These are phyloP conservation scores for Epirrhoe alternata DNA, from an alignment of 2,888 invertebrate species.

Conservation along the genomic window DNA sequence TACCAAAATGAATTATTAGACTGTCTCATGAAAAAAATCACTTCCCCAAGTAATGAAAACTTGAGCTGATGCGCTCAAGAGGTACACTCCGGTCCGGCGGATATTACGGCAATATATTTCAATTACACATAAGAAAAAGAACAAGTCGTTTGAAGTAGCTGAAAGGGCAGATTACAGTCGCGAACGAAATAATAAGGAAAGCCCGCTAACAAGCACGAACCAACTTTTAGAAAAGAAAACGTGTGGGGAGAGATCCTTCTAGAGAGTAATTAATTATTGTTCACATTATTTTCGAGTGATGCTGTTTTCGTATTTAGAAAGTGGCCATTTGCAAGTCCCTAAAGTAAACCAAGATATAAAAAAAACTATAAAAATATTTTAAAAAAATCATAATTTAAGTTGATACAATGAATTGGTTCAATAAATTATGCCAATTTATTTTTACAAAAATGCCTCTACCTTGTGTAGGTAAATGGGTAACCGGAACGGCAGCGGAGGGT, in stretches of 20 bases:
- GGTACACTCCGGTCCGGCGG: constrained; percentile 78
- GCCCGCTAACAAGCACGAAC: constrained; percentile 76
- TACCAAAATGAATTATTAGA: constrained; percentile 82
- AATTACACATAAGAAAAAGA: constrained; percentile 85
- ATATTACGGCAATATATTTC: constrained; percentile 85
- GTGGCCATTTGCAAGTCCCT: background rate
- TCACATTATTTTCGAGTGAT: constrained; percentile 7
- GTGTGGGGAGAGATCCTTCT: constrained; percentile 65
- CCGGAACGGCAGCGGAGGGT: constrained; percentile 58
- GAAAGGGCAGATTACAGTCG: constrained; percentile 82
- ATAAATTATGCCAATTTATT: constrained; percentile 36
- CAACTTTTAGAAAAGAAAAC: constrained; percentile 74
- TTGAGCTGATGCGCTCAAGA: constrained; percentile 80
- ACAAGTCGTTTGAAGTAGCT: constrained; percentile 84
- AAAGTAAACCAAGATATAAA: background rate
- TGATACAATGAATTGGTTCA: constrained; percentile 27
- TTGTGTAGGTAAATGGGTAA: constrained; percentile 54
- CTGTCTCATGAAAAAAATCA: constrained; percentile 79
- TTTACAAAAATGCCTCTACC: constrained; percentile 36
- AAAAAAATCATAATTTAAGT: constrained; percentile 12
- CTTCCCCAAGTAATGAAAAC: constrained; percentile 82
- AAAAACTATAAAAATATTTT: constrained; percentile 15
- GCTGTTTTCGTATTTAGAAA: background rate
- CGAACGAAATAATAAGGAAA: constrained; percentile 80
- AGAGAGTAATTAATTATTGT: constrained; percentile 65